A percentile compares a stretch with the other conserved stretches of the same genome.
phyloP scores from a whole-genome alignment of 2,888 invertebrate species.

The Heliconius ethilla region DNA sequence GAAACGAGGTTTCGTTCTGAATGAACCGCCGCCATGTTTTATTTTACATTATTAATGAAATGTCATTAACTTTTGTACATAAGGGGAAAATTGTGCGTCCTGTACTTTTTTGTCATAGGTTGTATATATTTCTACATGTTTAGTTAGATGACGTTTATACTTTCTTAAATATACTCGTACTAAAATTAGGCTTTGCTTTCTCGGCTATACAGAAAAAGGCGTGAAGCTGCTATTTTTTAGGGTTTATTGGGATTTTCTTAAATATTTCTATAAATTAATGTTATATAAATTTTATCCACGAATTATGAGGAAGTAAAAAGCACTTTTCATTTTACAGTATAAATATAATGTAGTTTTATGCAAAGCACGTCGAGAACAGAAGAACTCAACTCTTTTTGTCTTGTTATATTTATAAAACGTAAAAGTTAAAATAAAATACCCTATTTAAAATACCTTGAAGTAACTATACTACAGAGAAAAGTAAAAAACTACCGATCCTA shows the following conservation, averaged over 20 bases:
- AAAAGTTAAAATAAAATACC: background rate
- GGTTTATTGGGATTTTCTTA: too few relatives aligned
- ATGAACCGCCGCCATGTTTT: slow-evolving; percentile 57
- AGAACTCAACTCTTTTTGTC: too few relatives aligned
- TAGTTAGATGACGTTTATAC: too few relatives aligned
- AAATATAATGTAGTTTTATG: too few relatives aligned
- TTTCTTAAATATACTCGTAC: too few relatives aligned
- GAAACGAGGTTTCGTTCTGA: slow-evolving; percentile 62
- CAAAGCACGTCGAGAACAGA: too few relatives aligned
- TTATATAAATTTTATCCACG: background rate
- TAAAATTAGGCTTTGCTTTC: too few relatives aligned
- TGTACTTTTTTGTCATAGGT: background rate
- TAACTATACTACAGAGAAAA: background rate
- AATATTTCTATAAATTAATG: background rate
- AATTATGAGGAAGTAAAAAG: too few relatives aligned
- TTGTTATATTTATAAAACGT: too few relatives aligned
- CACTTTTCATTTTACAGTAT: too few relatives aligned
- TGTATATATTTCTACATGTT: background rate
- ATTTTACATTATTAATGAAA: slow-evolving; percentile 54
- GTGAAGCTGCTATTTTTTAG: too few relatives aligned
- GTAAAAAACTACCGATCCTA: slow-evolving; percentile 22
- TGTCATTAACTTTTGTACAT: slow-evolving; percentile 45
- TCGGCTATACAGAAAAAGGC: too few relatives aligned
- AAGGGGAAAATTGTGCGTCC: slow-evolving; percentile 1
- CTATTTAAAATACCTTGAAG: background rate